A percentile compares a stretch with the other conserved stretches of the same genome.
phyloP scores from a whole-genome alignment of 2,113 vertebrate species.

The Coregonus clupeaformis region DNA sequence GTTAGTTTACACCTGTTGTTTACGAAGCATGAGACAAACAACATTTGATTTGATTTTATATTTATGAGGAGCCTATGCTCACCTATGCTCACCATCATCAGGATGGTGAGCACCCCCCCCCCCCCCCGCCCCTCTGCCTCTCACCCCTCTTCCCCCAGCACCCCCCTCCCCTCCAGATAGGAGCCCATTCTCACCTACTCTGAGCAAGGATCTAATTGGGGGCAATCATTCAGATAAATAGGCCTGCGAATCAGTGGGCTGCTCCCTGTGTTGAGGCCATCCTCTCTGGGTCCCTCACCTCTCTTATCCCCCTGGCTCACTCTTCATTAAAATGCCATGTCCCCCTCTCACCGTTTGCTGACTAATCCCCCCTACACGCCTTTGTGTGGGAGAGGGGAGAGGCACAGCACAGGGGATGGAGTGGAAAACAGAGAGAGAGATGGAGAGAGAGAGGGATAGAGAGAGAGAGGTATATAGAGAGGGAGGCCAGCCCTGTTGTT shows the following conservation, averaged over 20 bases:
- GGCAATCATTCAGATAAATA: conserved; percentile 76
- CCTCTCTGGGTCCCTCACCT: conserved; percentile 44
- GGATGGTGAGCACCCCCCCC: background rate
- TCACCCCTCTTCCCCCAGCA: too few relatives aligned
- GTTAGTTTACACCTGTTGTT: too few relatives aligned
- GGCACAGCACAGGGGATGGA: conserved; percentile 9
- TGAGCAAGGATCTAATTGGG: conserved; percentile 72
- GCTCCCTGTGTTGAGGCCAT: conserved; percentile 18
- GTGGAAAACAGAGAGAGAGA: conserved; percentile 2
- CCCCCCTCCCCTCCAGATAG: conserved; percentile 42
- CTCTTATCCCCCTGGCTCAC: conserved; percentile 38
- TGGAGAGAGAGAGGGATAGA: conserved; percentile 44
- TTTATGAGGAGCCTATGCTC: conserved; percentile 32
- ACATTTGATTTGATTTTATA: background rate
- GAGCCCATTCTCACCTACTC: conserved; percentile 65
- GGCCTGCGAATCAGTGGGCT: conserved; percentile 56
- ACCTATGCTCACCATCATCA: conserved; percentile 17
- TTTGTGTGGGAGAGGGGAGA: conserved; percentile 51
- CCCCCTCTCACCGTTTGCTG: conserved; percentile 59
- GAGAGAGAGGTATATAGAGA: too few relatives aligned
- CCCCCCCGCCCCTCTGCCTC: background rate
- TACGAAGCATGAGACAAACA: too few relatives aligned
- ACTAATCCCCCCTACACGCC: conserved; percentile 39
- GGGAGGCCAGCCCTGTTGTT: too few relatives aligned
- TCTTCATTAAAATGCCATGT: conserved; percentile 70